Conservation (phyloP, 1,140 invertebrate species). For the Macrotrachela quadricornifera region DNA sequence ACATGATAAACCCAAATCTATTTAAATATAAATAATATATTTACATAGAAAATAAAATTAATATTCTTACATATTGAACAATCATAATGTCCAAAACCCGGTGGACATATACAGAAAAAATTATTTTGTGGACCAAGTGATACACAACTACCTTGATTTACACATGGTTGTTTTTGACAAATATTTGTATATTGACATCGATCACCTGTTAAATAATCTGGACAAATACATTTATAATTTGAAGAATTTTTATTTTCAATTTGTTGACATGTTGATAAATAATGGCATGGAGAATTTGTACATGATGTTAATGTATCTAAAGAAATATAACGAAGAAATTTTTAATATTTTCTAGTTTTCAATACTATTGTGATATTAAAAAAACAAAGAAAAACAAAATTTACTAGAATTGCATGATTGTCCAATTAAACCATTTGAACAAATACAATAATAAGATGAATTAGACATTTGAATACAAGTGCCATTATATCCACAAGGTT, state of each 20-base stretch:
- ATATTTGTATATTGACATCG: conserved; percentile 38
- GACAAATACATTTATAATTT: conserved; percentile 37
- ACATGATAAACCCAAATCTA: conserved; percentile 32
- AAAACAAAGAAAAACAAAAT: no score
- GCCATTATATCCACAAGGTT: conserved; percentile 44
- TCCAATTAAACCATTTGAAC: conserved; percentile 17
- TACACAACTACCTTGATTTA: conserved; percentile 41
- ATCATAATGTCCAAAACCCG: no score
- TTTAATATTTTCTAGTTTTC: no score
- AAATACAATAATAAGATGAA: neutral
- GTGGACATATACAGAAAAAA: no score
- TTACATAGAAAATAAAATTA: no score
- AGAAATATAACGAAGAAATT: no score
- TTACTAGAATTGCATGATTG: neutral
- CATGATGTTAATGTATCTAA: no score
- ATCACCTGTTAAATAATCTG: neutral
- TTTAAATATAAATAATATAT: no score
- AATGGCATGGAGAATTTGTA: conserved; percentile 1
- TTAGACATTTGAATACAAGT: conserved; percentile 44
- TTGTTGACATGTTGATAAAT: conserved; percentile 22
- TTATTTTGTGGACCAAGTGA: neutral
- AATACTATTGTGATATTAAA: no score
- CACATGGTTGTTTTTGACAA: conserved; percentile 50
- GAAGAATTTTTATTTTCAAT: conserved; percentile 70
- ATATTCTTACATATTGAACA: no score